A percentile compares a stretch with the other conserved stretches of the same genome.
phyloP scores from a whole-genome alignment of 2,113 vertebrate species.

The Carassius auratus region DNA sequence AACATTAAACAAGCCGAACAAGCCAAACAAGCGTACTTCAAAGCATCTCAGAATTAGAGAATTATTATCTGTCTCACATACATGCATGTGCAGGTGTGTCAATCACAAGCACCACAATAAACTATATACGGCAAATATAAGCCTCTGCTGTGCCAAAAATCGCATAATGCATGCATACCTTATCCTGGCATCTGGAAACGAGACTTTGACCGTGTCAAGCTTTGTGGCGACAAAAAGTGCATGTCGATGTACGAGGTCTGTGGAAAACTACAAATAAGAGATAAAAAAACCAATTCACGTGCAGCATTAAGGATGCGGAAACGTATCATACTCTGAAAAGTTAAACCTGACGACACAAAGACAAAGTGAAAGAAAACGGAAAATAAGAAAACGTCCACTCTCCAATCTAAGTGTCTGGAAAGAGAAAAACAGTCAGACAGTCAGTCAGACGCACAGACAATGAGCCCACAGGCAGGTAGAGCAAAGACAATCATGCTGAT shows the following conservation, averaged over 20 bases:
- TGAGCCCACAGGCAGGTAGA: slow-evolving; percentile 70
- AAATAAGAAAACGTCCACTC: slow-evolving; percentile 5
- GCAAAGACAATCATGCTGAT: slow-evolving; percentile 73
- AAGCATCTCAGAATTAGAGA: background rate
- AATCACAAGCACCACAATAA: slow-evolving; percentile 26
- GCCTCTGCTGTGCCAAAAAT: background rate
- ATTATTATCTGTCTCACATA: background rate
- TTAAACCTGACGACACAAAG: slow-evolving; percentile 41
- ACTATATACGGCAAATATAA: slow-evolving; percentile 23
- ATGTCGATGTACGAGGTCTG: background rate
- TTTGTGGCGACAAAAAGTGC: slow-evolving; percentile 5
- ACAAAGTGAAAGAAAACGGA: slow-evolving; percentile 1
- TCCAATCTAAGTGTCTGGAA: slow-evolving; percentile 30
- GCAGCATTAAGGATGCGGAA: background rate
- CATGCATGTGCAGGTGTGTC: slow-evolving; percentile 39
- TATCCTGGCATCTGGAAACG: background rate
- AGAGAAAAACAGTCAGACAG: slow-evolving; percentile 58
- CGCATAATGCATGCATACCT: slow-evolving; percentile 15
- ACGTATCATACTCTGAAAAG: slow-evolving; percentile 16
- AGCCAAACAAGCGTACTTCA: background rate
- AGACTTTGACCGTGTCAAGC: slow-evolving; percentile 31
- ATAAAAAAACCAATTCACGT: background rate
- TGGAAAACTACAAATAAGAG: slow-evolving; percentile 3
- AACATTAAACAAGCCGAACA: background rate
- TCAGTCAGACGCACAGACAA: slow-evolving; percentile 59